Evolutionary conservation across 2,113 vertebrate genomes (phyloP), one percentile per base, ranked within the genome.

Genomic region (Himantopus leucocephalus): DNA sequence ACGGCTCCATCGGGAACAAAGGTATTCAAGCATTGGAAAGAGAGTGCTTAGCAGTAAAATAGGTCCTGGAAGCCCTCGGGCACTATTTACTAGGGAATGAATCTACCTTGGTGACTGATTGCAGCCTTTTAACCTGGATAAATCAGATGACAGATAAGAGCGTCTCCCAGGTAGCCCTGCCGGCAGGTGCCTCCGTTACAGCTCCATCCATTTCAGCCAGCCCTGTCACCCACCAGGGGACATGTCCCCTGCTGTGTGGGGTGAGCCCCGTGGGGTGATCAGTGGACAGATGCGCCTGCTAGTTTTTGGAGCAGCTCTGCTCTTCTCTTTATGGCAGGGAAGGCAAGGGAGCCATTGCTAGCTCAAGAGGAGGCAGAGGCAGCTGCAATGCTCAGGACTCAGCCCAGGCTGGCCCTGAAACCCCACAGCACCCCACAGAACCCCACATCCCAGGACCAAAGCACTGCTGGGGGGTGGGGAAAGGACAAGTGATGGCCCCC

Each of bases 41-140:
- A 96, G 95, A 97, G 96, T 97, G 97, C 96, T 97, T 97, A 97
- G 96, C 96, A 97, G 96, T 97, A 97, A 97, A 97, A 97, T 97
- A 97, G 97, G 96, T 97, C 95, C 94, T 96, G 96, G 96, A 97
- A 94, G 77, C 97, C 96, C 95, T 88, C 91, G 85, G 94, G 97
- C 96, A 88, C 97, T 97, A 95, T 96, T 97, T 97, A 97, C 97
- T 83, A 87, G 94, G 87, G 87, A 97, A 96, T 94, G 95, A 97
- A 96, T 97, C 97, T 97, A 96, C 96, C 96, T 97, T 90, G 91
- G 96, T 97, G 97, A 96, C 94, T 91, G 96, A 97, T 96, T 91
- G 93, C 96, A 96, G 96, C 97, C 96, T 97, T 97, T 96, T 97
- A 96, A 97, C 97, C 97, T 97, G 97, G 96, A 97, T 97, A 97